Base-by-base conservation (phyloP, 1,140 invertebrate genomes). In the Reticulitermes speratus region DNA sequence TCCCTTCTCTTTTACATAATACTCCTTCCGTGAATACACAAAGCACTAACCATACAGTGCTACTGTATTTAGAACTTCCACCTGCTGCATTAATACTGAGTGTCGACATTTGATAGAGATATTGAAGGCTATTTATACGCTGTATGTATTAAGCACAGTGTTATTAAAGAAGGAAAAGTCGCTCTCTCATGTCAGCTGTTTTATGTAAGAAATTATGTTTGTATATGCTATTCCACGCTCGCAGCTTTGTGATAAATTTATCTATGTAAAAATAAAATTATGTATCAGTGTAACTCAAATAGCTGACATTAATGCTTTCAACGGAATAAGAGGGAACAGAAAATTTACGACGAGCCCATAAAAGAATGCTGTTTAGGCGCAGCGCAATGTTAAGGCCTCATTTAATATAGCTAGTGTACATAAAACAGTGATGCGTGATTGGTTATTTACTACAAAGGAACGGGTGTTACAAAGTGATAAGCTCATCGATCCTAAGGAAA, bases 331-430 rank as follows among this genome's bases (percentile, higher is more conserved):
- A 8, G 25, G 25, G n/a, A 14, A 30, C 1, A 30, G 25, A 30
- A 75, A 75, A 30, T 75, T 75, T 30, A 30, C n/a, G 25, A 14
- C 9, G 65, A 75, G 25, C 65, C n/a, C 65, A 75, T 30, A 75
- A n/a, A 75, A 3, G 65, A 30, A 30, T 1, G 65, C 25, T 30
- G 30, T 30, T 30, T 16, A 21, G 52, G 19, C 52, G 3, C 52
- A 55, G 19, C 0, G 52, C 5, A 21, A 55, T 21, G 14, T 55
- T 75, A 75, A 75, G 65, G 65, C n/a, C 5, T 75, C 65, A 75
- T 75, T 75, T 75, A 75, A 75, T 75, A 75, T 75, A 75, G n/a
- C 65, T 30, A 75, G 25, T 75, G 65, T 75, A 75, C 65, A 75
- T 75, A 75, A 75, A 75, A 75, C n/a, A 75, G n/a, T 30, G 65